Base-by-base conservation (phyloP, 2,113 vertebrate genomes). In the Galemys pyrenaicus region DNA sequence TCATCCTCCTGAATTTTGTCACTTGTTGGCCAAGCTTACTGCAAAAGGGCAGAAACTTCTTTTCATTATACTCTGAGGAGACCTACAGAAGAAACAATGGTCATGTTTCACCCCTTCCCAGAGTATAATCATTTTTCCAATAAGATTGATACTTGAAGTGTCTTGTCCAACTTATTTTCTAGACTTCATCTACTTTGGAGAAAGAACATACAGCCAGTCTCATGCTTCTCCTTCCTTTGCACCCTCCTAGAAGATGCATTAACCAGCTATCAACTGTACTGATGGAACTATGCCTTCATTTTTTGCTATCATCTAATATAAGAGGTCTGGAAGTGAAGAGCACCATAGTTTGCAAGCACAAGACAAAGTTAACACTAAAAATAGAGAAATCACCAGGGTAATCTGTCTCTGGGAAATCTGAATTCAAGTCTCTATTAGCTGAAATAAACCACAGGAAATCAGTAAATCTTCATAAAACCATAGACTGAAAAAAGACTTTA, bases 341-440 rank as follows among this genome's bases (percentile, higher is more conserved):
- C 20, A 3, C 28, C 60, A 37, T 46, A 39, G 39, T 32, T 41
- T 87, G 13, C 15, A 84, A 39, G 37, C 24, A 71, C 81, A 81
- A 41, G 56, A 73, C 41, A 94, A 79, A 68, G 46, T 68, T 56
- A 56, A 78, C 78, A 30, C 87, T 91, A 84, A 94, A 94, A 84
- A 74, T 49, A 88, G 84, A 84, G 64, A 93, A 77, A 83, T 77
- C 26, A 58, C 16, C 11, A 2, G 54, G 80, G 56, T 89, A 70
- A 44, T 73, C 35, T 74, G 17, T 68, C 54, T 80, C 75, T 80
- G 65, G 73, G 77, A 91, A 92, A 89, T 64, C 67, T 44, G 87
- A 92, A 92, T 81, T 81, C 95, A 93, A 56, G 71, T 91, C 68
- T 77, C 94, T 97, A 96, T 89, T 82, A 83, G 12, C 94, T 88